Percentiles rank a stretch among this genome's conserved stretches.
phyloP scores from a whole-genome alignment of 2,113 vertebrate species.

The Semicossyphus pulcher region DNA sequence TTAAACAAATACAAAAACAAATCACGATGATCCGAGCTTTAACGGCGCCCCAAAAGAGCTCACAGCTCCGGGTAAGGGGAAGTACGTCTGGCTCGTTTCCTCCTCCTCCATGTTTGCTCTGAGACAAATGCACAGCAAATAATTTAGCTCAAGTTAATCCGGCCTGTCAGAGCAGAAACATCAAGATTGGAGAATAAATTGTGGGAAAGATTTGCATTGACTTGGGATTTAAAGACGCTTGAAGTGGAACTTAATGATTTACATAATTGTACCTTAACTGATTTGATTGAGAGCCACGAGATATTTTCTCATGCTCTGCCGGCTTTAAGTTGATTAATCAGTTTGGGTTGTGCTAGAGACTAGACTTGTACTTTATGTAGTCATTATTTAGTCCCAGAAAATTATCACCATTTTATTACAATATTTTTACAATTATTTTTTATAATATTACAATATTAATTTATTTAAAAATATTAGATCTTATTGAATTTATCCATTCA shows the following conservation, averaged over 20 bases:
- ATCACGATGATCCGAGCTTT: neutral
- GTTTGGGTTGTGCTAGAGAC: neutral
- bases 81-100: neutral
- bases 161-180: conserved; percentile 44
- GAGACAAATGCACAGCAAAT: conserved; percentile 1
- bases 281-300: conserved; percentile 51
- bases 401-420: too few species aligned
- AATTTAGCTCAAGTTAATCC: conserved; percentile 22
- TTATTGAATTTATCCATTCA: neutral
- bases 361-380: neutral
- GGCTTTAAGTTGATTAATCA: conserved; percentile 33
- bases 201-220: conserved; percentile 32
- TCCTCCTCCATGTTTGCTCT: conserved; percentile 10
- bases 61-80: neutral
- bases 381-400: neutral
- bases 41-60: neutral
- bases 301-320: conserved; percentile 22
- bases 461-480: too few species aligned
- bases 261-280: conserved; percentile 54
- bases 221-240: conserved; percentile 27
- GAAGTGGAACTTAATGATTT: conserved; percentile 46
- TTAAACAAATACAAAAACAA: neutral
- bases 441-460: too few species aligned
- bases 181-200: conserved; percentile 38
- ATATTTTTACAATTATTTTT: too few species aligned